Percentiles rank a stretch among this genome's conserved stretches.
phyloP scores from a whole-genome alignment of 2,797 vertebrate species.

The Hemitrygon akajei region DNA sequence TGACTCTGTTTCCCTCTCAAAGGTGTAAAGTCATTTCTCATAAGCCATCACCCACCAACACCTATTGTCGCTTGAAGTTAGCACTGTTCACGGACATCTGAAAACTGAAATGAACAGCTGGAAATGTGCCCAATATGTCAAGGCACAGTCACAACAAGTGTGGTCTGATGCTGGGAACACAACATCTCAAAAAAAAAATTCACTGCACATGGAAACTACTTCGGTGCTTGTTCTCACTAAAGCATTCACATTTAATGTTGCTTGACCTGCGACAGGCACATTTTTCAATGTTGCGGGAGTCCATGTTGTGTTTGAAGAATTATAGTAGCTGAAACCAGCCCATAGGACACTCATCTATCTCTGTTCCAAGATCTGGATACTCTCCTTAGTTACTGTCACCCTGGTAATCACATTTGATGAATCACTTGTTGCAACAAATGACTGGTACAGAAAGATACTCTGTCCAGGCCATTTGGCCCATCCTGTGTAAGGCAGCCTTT shows the following conservation, averaged over 20 bases:
- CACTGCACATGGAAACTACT: not conserved
- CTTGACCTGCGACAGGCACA: not conserved
- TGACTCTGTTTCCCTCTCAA: too few relatives aligned
- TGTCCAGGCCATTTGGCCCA: not conserved
- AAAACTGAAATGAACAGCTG: not conserved
- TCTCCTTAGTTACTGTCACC: not conserved
- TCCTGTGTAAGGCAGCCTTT: too few relatives aligned
- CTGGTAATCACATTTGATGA: conserved; percentile 24
- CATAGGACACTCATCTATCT: not conserved
- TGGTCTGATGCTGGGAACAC: not conserved
- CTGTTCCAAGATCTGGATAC: not conserved
- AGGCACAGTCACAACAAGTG: not conserved
- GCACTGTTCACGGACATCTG: not conserved
- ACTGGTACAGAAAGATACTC: not conserved
- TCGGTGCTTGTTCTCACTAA: not conserved
- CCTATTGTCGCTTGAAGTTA: too few relatives aligned
- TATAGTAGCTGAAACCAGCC: not conserved
- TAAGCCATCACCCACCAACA: not conserved
- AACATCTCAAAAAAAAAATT: too few relatives aligned
- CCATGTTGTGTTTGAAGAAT: not conserved
- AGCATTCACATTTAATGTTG: not conserved
- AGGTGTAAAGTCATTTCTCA: too few relatives aligned
- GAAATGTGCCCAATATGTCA: not conserved
- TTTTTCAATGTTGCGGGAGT: conserved; percentile 9
- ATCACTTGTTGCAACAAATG: not conserved